Evolutionary conservation across 2,888 invertebrate species (phyloP).

Genomic region (Melinaea menophilus): DNA sequence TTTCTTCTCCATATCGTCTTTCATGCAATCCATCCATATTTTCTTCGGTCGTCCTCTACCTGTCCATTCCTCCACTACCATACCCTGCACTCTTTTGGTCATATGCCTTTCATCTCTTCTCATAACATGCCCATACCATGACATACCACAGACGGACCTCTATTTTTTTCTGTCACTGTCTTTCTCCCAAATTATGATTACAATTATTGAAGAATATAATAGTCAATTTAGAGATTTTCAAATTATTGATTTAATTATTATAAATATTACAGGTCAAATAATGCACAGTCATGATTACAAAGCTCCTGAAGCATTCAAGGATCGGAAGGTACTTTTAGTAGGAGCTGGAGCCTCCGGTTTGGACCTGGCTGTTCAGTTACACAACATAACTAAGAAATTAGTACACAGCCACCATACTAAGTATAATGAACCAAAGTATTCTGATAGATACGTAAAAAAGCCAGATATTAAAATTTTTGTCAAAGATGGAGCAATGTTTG

Average conservation of each 20-base stretch:
- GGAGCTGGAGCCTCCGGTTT: conserved; percentile 87
- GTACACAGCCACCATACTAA: conserved; percentile 75
- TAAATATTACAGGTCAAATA: conserved; percentile 66
- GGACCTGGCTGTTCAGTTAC: conserved; percentile 84
- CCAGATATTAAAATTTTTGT: conserved; percentile 72
- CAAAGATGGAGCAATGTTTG: conserved; percentile 73
- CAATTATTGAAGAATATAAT: too few relatives aligned
- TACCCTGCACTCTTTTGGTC: too few relatives aligned
- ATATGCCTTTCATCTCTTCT: too few relatives aligned
- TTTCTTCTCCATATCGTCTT: too few relatives aligned
- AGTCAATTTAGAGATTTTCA: too few relatives aligned
- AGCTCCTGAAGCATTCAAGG: conserved; percentile 77
- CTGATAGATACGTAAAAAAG: conserved; percentile 73
- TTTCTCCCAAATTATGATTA: too few relatives aligned
- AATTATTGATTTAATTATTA: background rate
- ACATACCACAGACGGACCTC: too few relatives aligned
- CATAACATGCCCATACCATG: too few relatives aligned
- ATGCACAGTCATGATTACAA: conserved; percentile 88
- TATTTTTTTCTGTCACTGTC: too few relatives aligned
- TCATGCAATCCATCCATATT: too few relatives aligned
- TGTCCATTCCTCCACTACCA: too few relatives aligned
- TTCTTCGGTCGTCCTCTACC: too few relatives aligned
- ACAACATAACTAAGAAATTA: conserved; percentile 65
- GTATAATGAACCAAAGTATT: conserved; percentile 69
- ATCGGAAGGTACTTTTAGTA: conserved; percentile 80